Evolutionary conservation across 2,797 vertebrate species (phyloP).

Genomic region (Sarcoramphus papa): DNA sequence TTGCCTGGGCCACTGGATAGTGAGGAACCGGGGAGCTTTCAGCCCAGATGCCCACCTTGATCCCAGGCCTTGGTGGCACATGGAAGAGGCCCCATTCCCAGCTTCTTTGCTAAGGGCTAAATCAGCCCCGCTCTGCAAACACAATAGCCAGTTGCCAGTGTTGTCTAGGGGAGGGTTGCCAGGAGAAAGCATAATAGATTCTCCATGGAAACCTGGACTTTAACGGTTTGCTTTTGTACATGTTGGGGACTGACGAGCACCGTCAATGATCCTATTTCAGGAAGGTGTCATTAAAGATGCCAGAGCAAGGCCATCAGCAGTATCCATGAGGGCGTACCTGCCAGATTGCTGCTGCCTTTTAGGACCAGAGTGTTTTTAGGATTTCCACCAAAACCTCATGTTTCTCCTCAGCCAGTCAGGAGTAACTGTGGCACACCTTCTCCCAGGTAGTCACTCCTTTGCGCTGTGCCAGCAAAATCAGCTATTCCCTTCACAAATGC

Average conservation of each 20-base stretch:
- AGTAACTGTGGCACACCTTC: neutral
- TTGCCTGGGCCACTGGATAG: neutral
- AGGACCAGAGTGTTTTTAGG: neutral
- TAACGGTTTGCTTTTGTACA: neutral
- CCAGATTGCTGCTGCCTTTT: neutral
- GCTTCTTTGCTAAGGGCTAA: neutral
- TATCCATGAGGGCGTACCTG: neutral
- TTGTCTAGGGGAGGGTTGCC: neutral
- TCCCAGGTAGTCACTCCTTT: neutral
- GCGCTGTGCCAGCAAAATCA: neutral
- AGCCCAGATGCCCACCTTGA: neutral
- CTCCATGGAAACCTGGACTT: conserved; percentile 24
- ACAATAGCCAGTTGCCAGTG: neutral
- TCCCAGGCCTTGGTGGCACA: neutral
- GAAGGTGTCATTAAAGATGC: neutral
- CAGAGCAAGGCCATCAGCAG: neutral
- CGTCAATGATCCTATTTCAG: neutral
- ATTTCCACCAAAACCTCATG: neutral
- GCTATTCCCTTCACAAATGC: neutral
- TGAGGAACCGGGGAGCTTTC: neutral
- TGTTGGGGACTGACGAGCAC: neutral
- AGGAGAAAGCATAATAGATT: neutral
- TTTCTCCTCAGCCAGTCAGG: neutral
- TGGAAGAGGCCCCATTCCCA: neutral
- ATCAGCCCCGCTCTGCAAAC: neutral